Percentiles rank a stretch among this genome's conserved stretches.
Evolutionary conservation across 2,888 invertebrate species (phyloP).

Genomic region (Standfussiana lucernea): DNA sequence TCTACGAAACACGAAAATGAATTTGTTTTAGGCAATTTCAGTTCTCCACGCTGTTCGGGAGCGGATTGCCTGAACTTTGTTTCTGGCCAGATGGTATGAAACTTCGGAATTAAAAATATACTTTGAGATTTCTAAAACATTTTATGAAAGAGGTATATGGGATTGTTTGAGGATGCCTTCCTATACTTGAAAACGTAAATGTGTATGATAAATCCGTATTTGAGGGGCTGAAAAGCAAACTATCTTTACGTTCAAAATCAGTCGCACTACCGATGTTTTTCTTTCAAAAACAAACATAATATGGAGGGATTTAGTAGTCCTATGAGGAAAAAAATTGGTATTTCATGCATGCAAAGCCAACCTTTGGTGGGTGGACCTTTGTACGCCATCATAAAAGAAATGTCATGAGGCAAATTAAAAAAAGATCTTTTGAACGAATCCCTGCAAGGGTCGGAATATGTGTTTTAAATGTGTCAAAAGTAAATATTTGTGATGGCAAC

Average conservation of each 20-base stretch:
- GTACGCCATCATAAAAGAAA: constrained; percentile 43
- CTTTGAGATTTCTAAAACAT: constrained; percentile 35
- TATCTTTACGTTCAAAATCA: constrained; percentile 26
- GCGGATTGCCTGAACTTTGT: constrained; percentile 51
- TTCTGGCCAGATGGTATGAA: constrained; percentile 53
- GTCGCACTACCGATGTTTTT: constrained; percentile 18
- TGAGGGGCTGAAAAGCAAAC: constrained; percentile 17
- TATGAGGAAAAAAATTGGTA: constrained; percentile 37
- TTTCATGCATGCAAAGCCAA: constrained; percentile 47
- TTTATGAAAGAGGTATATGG: constrained; percentile 17
- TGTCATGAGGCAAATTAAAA: constrained; percentile 48
- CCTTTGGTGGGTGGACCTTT: constrained; percentile 38
- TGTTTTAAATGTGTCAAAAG: constrained; percentile 51
- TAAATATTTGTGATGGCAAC: constrained; percentile 55
- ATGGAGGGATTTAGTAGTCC: constrained; percentile 44
- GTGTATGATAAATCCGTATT: constrained; percentile 19
- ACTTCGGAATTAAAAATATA: constrained; percentile 57
- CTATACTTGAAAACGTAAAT: not conserved
- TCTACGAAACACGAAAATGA: constrained; percentile 42
- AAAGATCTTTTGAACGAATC: constrained; percentile 43
- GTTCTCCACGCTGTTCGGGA: constrained; percentile 23
- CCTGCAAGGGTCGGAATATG: constrained; percentile 26
- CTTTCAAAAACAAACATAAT: constrained; percentile 53
- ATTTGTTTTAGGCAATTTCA: constrained; percentile 56
- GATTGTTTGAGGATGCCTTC: not conserved